Evolutionary conservation across 2,888 invertebrate species (phyloP), one percentile per base, ranked within the genome.

Genomic region (Poecilobothrus nobilitatus): DNA sequence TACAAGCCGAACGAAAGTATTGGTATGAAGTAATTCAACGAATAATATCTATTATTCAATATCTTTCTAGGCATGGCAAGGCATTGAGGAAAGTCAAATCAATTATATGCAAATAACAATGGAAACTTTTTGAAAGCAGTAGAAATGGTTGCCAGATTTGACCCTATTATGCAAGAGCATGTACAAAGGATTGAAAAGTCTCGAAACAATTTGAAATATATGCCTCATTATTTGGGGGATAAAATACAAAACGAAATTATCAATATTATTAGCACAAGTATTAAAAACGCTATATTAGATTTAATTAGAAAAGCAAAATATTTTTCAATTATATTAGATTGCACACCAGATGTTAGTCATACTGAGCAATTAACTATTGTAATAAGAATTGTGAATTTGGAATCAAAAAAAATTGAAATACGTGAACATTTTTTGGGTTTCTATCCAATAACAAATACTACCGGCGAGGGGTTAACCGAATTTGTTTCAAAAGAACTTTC

Each of bases 91-190:
- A 63, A 21, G 63, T 63, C 63, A 22, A 27, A 63, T 22, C 21
- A 63, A 63, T 63, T 63, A 63, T 63, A 63, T 27, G 63, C 21
- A 63, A 22, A 63, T 63, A 63, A 63, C 27, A 63, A 63, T 63
- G 63, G 63, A 63, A 63, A 63, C 27, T 63, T 63, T 27, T 27
- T 63, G 15, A 63, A 63, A 63, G 21, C 27, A 27, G 27, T 63
- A 22, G 63, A 63, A 27, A 21, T 63, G 20, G 21, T 63, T 20
- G 62, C 62, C 20, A 63, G 21, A 63, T 63, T 63, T 63, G 22
- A 63, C 27, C 63, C 63, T 12, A 63, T 63, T 22, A 63, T 63
- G 21, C 22, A 21, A 63, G 63, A 63, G 27, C 63, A 63, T 63
- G 27, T 63, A 63, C 21, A 63, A 63, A 7, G 27, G 27, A 63